Conservation (phyloP, 2,888 invertebrate genomes). For the Parasteatoda lunata region DNA sequence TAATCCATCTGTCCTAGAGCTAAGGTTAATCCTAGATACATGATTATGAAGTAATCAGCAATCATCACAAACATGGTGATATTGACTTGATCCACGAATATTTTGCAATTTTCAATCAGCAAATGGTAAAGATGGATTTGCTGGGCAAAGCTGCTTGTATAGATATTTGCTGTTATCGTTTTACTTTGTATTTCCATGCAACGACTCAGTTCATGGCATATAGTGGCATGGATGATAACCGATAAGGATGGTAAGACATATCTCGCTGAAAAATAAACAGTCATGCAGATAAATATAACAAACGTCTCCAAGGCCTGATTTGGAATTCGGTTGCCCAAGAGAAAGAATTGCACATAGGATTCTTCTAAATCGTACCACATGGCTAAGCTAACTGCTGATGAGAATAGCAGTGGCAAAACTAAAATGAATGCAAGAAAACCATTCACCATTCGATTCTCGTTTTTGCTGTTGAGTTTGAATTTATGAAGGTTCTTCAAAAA, state of each 20-base stretch:
- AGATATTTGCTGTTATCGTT: not conserved
- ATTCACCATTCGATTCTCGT: not conserved
- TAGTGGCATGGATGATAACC: not conserved
- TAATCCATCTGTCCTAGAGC: not conserved
- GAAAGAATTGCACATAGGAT: not conserved
- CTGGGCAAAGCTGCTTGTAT: not conserved
- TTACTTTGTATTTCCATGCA: not conserved
- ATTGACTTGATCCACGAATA: not conserved
- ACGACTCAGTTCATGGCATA: not conserved
- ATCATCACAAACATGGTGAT: slow-evolving; percentile 2
- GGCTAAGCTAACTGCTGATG: not conserved
- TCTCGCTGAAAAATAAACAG: not conserved
- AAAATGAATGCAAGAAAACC: not conserved
- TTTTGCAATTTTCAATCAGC: not conserved
- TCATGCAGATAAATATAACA: slow-evolving; percentile 6
- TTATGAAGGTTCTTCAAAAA: not conserved
- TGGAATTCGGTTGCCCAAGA: not conserved
- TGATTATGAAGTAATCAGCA: not conserved
- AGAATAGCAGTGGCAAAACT: not conserved
- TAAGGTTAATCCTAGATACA: slow-evolving; percentile 6
- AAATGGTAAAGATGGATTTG: not conserved
- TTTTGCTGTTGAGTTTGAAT: not conserved
- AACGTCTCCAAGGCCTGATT: not conserved
- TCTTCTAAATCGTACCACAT: not conserved
- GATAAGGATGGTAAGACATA: not conserved